phyloP scores from a whole-genome alignment of 2,113 vertebrate species.

The Lophochroa leadbeateri region DNA sequence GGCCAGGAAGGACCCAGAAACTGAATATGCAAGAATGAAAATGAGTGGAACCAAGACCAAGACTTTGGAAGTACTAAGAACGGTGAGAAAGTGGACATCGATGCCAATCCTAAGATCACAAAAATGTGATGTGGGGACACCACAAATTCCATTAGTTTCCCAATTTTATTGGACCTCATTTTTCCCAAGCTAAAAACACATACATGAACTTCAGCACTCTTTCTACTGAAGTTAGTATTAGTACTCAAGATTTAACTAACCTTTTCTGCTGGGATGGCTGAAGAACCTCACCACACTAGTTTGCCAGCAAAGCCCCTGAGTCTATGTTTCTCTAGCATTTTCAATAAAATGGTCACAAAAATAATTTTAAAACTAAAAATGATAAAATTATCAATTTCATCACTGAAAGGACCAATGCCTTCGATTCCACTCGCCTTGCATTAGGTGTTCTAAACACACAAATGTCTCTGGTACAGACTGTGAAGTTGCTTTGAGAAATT shows the following conservation, averaged over 20 bases:
- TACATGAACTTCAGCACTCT: background rate
- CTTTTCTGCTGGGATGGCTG: background rate
- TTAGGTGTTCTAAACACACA: background rate
- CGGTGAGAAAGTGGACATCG: background rate
- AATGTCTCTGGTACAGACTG: background rate
- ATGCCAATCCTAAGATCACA: background rate
- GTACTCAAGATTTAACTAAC: background rate
- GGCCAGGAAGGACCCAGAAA: background rate
- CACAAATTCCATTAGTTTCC: background rate
- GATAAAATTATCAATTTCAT: background rate
- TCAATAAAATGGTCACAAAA: background rate
- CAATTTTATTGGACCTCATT: background rate
- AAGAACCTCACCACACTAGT: background rate
- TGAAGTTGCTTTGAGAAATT: background rate
- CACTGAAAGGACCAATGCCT: background rate
- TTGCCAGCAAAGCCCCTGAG: background rate
- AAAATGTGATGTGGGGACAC: background rate
- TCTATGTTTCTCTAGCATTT: background rate
- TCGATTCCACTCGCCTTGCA: background rate
- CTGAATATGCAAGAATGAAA: background rate
- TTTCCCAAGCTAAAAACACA: background rate
- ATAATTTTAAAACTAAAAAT: background rate
- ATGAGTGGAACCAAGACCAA: background rate
- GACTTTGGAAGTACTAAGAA: background rate
- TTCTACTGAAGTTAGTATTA: background rate